A percentile compares a stretch with the other conserved stretches of the same genome.
phyloP scores from a whole-genome alignment of 2,797 vertebrate genomes.

The Phataginus tetradactyla region DNA sequence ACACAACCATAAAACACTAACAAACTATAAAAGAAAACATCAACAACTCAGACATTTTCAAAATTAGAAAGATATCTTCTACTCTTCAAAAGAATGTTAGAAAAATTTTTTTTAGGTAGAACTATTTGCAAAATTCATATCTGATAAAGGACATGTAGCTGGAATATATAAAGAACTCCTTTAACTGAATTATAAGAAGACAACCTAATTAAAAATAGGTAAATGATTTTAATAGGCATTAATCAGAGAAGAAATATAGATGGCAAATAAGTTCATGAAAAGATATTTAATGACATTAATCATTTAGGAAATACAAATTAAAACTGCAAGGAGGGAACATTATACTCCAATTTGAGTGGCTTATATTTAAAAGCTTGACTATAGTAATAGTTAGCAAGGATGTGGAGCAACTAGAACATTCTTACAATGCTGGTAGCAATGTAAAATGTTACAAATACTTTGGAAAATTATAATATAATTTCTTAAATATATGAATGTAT shows the following conservation, averaged over 20 bases:
- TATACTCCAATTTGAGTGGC: background rate
- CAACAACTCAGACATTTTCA: background rate
- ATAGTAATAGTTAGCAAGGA: background rate
- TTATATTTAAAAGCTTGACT: conserved; percentile 4
- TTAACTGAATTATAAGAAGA: background rate
- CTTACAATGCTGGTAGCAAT: background rate
- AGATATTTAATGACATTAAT: background rate
- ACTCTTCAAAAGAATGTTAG: background rate
- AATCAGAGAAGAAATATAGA: background rate
- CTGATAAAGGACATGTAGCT: background rate
- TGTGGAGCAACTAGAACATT: background rate
- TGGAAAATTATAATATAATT: background rate
- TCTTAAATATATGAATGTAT: background rate
- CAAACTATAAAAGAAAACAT: background rate
- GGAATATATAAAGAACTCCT: background rate
- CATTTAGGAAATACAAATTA: background rate
- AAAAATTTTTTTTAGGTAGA: background rate
- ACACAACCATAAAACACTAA: background rate
- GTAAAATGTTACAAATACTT: background rate
- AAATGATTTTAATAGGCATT: background rate
- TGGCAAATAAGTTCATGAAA: background rate
- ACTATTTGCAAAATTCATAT: background rate
- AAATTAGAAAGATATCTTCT: background rate
- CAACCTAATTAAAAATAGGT: background rate
- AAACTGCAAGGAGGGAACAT: background rate